Percentiles rank a stretch among this genome's conserved stretches.
These are phyloP conservation scores for Linnaemya tessellans DNA, from an alignment of 2,888 invertebrate genomes.

Conservation along the genomic window DNA sequence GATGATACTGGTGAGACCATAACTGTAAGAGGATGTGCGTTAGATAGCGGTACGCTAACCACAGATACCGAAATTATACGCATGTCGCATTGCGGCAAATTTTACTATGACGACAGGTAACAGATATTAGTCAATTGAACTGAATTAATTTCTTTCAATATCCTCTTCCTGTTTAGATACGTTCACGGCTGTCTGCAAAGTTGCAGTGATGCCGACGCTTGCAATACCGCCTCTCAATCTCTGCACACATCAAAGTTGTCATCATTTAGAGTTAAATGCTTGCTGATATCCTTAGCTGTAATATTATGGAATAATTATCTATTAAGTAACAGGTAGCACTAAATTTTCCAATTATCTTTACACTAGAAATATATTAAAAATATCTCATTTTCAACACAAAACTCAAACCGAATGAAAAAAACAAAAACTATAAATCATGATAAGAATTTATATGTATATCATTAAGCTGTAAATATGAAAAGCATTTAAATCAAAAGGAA, in stretches of 20 bases:
- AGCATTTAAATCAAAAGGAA: conserved; percentile 50
- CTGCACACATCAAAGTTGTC: conserved; percentile 40
- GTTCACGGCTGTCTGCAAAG: conserved; percentile 97
- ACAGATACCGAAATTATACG: conserved; percentile 98
- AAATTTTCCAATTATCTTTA: conserved; percentile 3
- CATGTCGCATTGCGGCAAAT: conserved; percentile 98
- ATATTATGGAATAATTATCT: conserved; percentile 37
- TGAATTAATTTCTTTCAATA: not conserved
- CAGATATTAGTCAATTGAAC: not conserved
- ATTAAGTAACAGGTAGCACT: conserved; percentile 61
- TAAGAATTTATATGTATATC: conserved; percentile 57
- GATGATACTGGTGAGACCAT: conserved; percentile 92
- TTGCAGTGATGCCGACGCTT: conserved; percentile 96
- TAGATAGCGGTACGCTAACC: conserved; percentile 97
- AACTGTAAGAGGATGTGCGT: conserved; percentile 95
- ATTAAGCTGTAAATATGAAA: conserved; percentile 59
- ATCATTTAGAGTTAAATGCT: conserved; percentile 23
- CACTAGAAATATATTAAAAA: not conserved
- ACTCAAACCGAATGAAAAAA: not conserved
- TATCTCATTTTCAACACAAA: conserved; percentile 33
- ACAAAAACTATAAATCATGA: conserved; percentile 38
- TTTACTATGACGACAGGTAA: conserved; percentile 93
- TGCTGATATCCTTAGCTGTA: conserved; percentile 54
- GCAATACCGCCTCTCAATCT: conserved; percentile 85
- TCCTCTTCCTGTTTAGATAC: conserved; percentile 85